Conservation (phyloP, 1,140 invertebrate genomes). For the Amphibalanus amphitrite region DNA sequence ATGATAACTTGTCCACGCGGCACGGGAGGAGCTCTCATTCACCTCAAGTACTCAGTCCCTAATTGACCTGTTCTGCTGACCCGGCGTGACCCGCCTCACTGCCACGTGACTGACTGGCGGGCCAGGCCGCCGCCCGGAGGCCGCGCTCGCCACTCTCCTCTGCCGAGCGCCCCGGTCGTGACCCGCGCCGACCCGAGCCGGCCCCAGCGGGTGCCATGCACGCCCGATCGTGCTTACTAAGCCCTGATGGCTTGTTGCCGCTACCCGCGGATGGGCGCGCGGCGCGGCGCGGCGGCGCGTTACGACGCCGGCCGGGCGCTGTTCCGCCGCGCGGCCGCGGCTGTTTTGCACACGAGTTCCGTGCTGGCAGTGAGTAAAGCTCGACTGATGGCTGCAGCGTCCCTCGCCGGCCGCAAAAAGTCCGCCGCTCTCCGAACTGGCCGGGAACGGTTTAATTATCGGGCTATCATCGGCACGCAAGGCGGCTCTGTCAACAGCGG, state of each 20-base stretch:
- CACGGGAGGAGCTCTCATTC: no score
- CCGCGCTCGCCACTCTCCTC: no score
- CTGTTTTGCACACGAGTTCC: neutral
- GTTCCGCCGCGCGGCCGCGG: neutral
- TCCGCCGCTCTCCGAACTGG: neutral
- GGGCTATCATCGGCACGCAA: neutral
- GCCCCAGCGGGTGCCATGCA: neutral
- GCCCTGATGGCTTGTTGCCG: neutral
- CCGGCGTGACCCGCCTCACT: no score
- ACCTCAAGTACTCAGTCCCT: no score
- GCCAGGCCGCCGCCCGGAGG: no score
- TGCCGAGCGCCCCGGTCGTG: no score
- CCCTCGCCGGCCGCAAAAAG: neutral
- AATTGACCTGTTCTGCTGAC: no score
- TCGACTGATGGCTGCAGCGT: neutral
- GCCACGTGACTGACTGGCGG: no score
- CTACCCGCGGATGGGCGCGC: neutral
- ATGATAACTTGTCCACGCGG: no score
- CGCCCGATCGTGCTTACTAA: neutral
- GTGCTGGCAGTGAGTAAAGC: neutral
- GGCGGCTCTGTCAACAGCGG: neutral
- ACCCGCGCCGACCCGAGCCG: no score
- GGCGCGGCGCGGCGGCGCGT: neutral
- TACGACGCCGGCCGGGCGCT: neutral
- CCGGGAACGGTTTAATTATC: slow-evolving; percentile 1